Conservation (phyloP, 2,888 invertebrate genomes). For the Ceriagrion tenellum region DNA sequence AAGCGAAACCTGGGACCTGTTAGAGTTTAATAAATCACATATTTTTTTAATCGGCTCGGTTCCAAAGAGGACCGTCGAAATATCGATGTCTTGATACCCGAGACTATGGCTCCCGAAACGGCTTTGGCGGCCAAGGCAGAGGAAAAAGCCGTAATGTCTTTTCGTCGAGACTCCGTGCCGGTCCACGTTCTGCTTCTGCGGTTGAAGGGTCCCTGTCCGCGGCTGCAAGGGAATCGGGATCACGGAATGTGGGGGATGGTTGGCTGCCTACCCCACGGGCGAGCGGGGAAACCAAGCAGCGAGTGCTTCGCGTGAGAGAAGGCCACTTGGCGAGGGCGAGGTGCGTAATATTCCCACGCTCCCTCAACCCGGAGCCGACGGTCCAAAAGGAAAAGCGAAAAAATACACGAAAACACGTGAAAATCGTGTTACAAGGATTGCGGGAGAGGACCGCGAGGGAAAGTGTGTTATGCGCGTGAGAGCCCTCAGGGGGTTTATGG, state of each 20-base stretch:
- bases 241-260: not conserved
- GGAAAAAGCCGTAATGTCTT: no score
- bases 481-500: not conserved
- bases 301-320: not conserved
- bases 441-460: not conserved
- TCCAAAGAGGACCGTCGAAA: not conserved
- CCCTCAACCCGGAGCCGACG: not conserved
- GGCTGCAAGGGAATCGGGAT: no score
- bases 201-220: no score
- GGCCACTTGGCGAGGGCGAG: not conserved
- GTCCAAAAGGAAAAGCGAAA: not conserved
- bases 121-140: no score
- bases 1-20: not conserved
- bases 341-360: slow-evolving; percentile 5
- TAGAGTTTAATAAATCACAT: slow-evolving; percentile 9
- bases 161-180: no score
- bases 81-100: not conserved
- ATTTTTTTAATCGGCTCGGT: not conserved
- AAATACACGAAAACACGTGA: not conserved
- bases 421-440: not conserved
- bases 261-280: not conserved
- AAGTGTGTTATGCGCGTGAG: not conserved
- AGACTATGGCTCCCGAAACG: no score
- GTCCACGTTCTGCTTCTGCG: not conserved
- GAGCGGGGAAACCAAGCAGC: not conserved